A percentile compares a stretch with the other conserved stretches of the same genome.
Evolutionary conservation across 35 echinoderm and acorn worm genomes (phyloP).

Genomic region (Heliocidaris erythrogramma): DNA sequence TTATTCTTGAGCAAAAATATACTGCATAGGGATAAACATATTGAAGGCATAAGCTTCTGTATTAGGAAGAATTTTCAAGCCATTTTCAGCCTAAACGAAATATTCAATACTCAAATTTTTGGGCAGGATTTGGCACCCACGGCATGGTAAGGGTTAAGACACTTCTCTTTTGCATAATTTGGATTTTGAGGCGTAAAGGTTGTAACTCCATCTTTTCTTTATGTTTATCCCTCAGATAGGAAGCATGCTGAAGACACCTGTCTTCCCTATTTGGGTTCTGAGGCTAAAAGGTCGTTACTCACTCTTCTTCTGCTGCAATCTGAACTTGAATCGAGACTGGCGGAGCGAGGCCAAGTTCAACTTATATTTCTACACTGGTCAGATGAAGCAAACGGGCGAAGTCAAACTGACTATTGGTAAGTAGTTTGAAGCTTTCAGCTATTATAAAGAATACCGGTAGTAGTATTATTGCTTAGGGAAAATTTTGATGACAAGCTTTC

Average conservation of each 20-base stretch:
- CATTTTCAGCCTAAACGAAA: too few relatives aligned
- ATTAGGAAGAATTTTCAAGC: too few relatives aligned
- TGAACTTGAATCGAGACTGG: slow-evolving; percentile 67
- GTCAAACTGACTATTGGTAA: not conserved
- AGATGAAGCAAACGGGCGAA: not conserved
- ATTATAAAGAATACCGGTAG: not conserved
- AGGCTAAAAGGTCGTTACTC: slow-evolving; percentile 58
- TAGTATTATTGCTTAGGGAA: not conserved
- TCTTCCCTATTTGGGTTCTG: slow-evolving; percentile 67
- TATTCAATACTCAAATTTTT: too few relatives aligned
- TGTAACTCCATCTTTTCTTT: not conserved
- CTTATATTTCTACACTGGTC: slow-evolving; percentile 15
- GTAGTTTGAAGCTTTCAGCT: not conserved
- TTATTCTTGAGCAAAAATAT: too few relatives aligned
- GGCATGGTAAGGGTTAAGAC: too few relatives aligned
- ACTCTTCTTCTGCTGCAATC: slow-evolving; percentile 66
- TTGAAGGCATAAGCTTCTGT: too few relatives aligned
- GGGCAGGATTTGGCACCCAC: too few relatives aligned
- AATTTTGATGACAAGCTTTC: too few relatives aligned
- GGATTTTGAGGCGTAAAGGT: too few relatives aligned
- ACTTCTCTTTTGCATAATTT: too few relatives aligned
- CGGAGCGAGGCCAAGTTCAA: slow-evolving; percentile 28
- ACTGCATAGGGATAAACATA: too few relatives aligned
- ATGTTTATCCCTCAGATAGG: slow-evolving; percentile 41
- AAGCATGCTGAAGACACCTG: slow-evolving; percentile 79